Percentiles rank a stretch among this genome's conserved stretches.
Conservation (phyloP, 2,888 invertebrate species). For the Nemurella pictetii region DNA sequence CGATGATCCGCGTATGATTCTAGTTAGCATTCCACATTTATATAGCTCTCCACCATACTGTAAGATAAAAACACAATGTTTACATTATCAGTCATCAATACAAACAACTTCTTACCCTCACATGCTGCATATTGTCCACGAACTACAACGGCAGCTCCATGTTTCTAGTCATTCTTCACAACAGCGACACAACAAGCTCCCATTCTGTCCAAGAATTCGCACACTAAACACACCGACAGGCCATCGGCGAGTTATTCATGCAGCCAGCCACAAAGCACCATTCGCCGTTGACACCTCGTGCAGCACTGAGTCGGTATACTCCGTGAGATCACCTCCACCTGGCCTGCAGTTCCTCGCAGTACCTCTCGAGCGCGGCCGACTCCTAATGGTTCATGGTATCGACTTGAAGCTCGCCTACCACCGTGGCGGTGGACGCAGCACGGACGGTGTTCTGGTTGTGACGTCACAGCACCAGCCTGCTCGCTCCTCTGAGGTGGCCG, state of each 20-base stretch:
- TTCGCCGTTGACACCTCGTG: background rate
- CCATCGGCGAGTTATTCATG: background rate
- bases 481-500: constrained; percentile 42
- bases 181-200: background rate
- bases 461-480: constrained; percentile 40
- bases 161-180: background rate
- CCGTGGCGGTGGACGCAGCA: background rate
- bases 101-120: background rate
- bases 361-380: background rate
- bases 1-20: background rate
- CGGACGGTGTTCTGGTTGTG: constrained; percentile 30
- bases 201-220: background rate
- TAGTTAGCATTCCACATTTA: background rate
- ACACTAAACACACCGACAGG: background rate
- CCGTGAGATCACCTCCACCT: background rate
- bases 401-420: background rate
- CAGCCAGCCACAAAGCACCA: background rate
- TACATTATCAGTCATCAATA: background rate
- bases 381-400: background rate
- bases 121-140: background rate
- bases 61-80: background rate
- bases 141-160: background rate
- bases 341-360: background rate
- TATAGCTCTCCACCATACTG: background rate
- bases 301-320: no score